Conservation (phyloP, 2,113 vertebrate genomes). For the Heterocephalus glaber region DNA sequence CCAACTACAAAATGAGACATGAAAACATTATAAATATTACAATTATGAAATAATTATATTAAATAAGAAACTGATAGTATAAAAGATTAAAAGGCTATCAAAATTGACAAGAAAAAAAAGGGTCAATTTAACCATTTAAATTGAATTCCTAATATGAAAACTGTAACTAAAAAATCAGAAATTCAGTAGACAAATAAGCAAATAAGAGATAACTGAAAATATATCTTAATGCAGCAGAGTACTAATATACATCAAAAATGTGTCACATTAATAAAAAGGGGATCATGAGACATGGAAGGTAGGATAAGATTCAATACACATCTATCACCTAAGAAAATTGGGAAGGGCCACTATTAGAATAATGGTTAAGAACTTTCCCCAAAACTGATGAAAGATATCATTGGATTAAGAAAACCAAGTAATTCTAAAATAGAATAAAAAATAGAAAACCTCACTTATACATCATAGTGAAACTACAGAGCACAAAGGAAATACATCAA, state of each 20-base stretch:
- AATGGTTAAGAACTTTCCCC: background rate
- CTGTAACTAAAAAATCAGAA: background rate
- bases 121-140: background rate
- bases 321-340: background rate
- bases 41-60: background rate
- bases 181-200: background rate
- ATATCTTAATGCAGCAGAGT: background rate
- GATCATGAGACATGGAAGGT: background rate
- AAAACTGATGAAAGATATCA: slow-evolving; percentile 5
- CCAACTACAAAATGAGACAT: background rate
- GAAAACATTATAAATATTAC: background rate
- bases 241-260: background rate
- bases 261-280: background rate
- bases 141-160: background rate
- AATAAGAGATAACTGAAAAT: background rate
- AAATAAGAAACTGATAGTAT: background rate
- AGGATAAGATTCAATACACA: background rate
- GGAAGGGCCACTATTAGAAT: background rate
- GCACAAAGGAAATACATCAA: background rate
- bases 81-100: background rate
- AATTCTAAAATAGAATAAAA: slow-evolving; percentile 12
- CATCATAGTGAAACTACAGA: background rate
- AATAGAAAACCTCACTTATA: background rate
- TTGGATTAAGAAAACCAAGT: background rate
- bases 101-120: background rate